Percentiles rank a stretch among this genome's conserved stretches.
Evolutionary conservation across 2,113 vertebrate species (phyloP).

Genomic region (Catharus fuscescens): DNA sequence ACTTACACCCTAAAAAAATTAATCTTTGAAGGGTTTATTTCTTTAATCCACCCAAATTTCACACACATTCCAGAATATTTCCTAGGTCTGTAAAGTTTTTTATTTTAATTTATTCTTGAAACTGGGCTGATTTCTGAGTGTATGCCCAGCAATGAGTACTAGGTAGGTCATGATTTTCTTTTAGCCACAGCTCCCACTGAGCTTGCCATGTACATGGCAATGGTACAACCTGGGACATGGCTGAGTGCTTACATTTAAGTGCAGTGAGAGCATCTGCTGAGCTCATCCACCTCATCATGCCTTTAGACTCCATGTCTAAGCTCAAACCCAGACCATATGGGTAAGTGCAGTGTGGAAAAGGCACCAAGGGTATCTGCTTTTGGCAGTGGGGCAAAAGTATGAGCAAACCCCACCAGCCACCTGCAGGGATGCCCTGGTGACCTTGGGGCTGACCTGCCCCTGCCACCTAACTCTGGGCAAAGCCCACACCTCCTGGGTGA

Average conservation of each 20-base stretch:
- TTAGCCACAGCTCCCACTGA: background rate
- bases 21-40: background rate
- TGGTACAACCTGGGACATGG: background rate
- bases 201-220: background rate
- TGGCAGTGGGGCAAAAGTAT: background rate
- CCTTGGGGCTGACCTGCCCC: background rate
- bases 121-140: background rate
- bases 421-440: background rate
- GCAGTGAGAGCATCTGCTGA: background rate
- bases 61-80: background rate
- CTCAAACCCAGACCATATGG: background rate
- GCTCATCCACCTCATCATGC: background rate
- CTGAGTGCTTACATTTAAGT: background rate
- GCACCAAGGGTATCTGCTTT: background rate
- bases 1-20: background rate
- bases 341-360: background rate
- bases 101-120: background rate
- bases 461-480: background rate
- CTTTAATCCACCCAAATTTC: background rate
- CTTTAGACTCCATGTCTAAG: background rate
- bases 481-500: background rate
- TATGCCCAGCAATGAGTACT: background rate
- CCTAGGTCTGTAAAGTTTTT: background rate
- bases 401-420: background rate
- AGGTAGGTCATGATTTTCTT: background rate